Percentiles rank a stretch among this genome's conserved stretches.
These are phyloP conservation scores for Lasioglossum zephyrum DNA, from an alignment of 2,888 invertebrate genomes.

Conservation along the genomic window DNA sequence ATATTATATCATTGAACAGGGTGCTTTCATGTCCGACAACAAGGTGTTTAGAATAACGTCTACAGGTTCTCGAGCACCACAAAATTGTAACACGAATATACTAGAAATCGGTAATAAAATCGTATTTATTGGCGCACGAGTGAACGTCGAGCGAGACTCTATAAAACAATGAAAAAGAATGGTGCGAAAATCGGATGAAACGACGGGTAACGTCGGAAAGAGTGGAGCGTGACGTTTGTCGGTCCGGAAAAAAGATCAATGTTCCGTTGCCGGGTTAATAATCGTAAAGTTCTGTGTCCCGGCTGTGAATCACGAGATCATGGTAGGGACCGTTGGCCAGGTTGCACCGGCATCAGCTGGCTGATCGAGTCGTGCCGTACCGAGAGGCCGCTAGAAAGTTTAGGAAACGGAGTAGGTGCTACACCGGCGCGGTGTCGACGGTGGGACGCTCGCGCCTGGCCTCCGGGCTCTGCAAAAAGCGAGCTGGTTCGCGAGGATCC, in stretches of 20 bases:
- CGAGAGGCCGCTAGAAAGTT: constrained; percentile 53
- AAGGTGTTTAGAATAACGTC: neutral
- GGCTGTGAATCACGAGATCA: neutral
- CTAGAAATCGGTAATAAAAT: neutral
- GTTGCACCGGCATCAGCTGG: constrained; percentile 10
- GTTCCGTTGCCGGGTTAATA: constrained; percentile 4
- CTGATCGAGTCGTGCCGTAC: constrained; percentile 17
- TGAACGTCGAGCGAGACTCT: neutral
- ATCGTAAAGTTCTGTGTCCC: neutral
- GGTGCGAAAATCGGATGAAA: neutral
- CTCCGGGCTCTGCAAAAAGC: constrained; percentile 44
- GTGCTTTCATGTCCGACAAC: neutral
- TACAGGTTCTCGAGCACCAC: neutral
- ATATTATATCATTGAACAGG: neutral
- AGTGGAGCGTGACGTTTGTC: neutral
- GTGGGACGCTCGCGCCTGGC: constrained; percentile 33
- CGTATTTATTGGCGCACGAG: neutral
- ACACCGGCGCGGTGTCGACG: constrained; percentile 27
- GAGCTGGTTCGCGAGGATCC: constrained; percentile 57
- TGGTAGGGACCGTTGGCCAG: neutral
- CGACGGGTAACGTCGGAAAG: neutral
- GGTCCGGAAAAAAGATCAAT: neutral
- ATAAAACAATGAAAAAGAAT: neutral
- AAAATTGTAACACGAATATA: too few species aligned
- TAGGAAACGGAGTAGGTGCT: constrained; percentile 40